phyloP scores from a whole-genome alignment of 2,888 invertebrate species.

The Dorcus hopei region DNA sequence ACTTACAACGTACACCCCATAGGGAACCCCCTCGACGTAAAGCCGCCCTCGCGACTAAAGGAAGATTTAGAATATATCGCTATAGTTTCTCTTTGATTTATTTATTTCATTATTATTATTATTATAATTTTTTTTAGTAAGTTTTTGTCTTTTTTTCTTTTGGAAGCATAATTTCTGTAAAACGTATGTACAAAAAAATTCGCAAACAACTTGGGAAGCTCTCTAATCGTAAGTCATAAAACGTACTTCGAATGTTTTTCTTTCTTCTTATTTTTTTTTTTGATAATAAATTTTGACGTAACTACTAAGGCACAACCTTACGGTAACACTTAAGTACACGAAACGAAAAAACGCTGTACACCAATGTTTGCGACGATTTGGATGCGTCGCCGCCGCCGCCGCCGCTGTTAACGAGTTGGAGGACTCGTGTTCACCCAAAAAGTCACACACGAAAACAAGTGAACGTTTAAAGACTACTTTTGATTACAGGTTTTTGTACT shows the following conservation, averaged over 20 bases:
- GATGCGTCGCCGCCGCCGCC: no score
- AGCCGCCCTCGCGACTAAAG: slow-evolving; percentile 36
- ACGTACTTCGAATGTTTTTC: slow-evolving; percentile 5
- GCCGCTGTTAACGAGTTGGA: no score
- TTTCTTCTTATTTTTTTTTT: slow-evolving; percentile 17
- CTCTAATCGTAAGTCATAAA: slow-evolving; percentile 32
- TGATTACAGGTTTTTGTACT: background rate
- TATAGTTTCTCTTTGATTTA: slow-evolving; percentile 23
- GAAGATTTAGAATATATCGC: slow-evolving; percentile 49
- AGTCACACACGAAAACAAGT: background rate
- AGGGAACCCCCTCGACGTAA: background rate
- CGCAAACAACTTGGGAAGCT: slow-evolving; percentile 40
- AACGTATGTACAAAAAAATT: slow-evolving; percentile 34
- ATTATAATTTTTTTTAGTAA: slow-evolving; percentile 22
- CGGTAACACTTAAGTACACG: slow-evolving; percentile 21
- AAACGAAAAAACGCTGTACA: background rate
- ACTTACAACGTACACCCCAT: slow-evolving; percentile 1
- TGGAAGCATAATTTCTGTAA: slow-evolving; percentile 30
- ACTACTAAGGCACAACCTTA: slow-evolving; percentile 48
- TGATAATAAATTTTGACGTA: slow-evolving; percentile 45
- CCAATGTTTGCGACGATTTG: background rate
- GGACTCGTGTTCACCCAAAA: no score
- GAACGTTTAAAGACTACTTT: background rate
- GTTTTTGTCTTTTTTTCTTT: slow-evolving; percentile 19
- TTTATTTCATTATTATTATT: slow-evolving; percentile 13